Conservation (phyloP, 2,888 invertebrate species). For the Harmothoe impar region DNA sequence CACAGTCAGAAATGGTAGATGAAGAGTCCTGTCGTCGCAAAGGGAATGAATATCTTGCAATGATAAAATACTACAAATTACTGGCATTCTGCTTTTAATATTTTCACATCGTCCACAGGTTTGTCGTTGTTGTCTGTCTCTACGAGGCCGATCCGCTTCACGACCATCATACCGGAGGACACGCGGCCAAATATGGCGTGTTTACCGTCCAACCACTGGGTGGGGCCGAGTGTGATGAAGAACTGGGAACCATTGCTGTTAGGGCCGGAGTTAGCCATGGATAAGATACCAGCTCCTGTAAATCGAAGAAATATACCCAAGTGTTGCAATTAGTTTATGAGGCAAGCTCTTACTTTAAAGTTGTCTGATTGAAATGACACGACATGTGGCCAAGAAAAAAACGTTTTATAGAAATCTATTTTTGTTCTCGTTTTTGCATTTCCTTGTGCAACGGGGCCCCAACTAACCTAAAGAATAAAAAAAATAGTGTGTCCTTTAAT, state of each 20-base stretch:
- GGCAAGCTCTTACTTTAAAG: no score
- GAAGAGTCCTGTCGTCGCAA: no score
- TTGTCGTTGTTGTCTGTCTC: slow-evolving; percentile 96
- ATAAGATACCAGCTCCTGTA: slow-evolving; percentile 90
- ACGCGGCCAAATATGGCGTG: slow-evolving; percentile 97
- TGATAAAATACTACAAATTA: slow-evolving; percentile 64
- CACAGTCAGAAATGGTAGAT: no score
- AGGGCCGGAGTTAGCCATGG: slow-evolving; percentile 99
- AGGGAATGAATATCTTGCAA: no score
- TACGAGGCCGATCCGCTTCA: slow-evolving; percentile 95
- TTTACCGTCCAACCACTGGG: slow-evolving; percentile 98
- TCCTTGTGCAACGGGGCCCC: no score
- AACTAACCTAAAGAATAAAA: no score
- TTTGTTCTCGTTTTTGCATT: no score
- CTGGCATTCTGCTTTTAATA: slow-evolving; percentile 73
- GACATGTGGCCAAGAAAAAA: background rate
- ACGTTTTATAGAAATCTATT: no score
- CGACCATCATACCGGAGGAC: slow-evolving; percentile 92
- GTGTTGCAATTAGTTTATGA: no score
- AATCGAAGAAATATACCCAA: slow-evolving; percentile 54
- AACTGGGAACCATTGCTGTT: slow-evolving; percentile 99
- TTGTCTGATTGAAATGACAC: background rate
- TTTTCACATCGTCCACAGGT: slow-evolving; percentile 87
- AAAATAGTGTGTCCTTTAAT: no score
- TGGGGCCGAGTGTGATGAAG: slow-evolving; percentile 97